Base-by-base conservation (phyloP, 2,888 invertebrate genomes). In the Xestia rhomboidea region DNA sequence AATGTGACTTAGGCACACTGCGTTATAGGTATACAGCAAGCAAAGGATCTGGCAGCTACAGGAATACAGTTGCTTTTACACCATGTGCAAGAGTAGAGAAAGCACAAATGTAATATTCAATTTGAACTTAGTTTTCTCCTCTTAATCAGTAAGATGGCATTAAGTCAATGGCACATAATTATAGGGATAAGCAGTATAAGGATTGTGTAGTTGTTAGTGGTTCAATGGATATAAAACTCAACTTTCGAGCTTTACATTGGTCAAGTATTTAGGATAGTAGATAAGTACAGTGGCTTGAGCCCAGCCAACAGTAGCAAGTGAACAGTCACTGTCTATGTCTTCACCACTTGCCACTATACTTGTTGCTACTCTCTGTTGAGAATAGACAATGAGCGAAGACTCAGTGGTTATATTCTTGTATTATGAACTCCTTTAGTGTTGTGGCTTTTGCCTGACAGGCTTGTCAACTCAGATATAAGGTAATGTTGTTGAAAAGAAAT, bases 101-200 rank as follows among this genome's bases (percentile, higher is more conserved):
- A 63, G 24, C 24, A 38, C 63, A 30, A 24, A 38, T 63, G 63
- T 38, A 38, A 63, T 38, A 38, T 38, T n/a, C 15, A 38, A n/a
- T 38, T n/a, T 24, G 38, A 38, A 63, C 63, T n/a, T n/a, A 38
- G 38, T 63, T 63, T 63, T 63, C 38, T 63, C 63, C n/a, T n/a
- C n/a, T n/a, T 38, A n/a, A 38, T 63, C 6, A 11, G 11, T 34
- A 24, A 62, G 11, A 34, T 38, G 34, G 63, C 24, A 63, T 63
- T 13, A 38, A 63, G 62, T 63, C 24, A 63, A 63, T 63, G 34
- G 34, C 34, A 24, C 34, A 63, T 38, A 6, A 38, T 34, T 24
- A 34, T 5, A 5, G 7, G 24, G 4, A 34, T 24, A 63, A 6
- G 24, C 24, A 24, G 2, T 24, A 24, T 24, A 24, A 24, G 62